Evolutionary conservation across 2,888 invertebrate species (phyloP), one percentile per base, ranked within the genome.

Genomic region (Lasioglossum zephyrum): DNA sequence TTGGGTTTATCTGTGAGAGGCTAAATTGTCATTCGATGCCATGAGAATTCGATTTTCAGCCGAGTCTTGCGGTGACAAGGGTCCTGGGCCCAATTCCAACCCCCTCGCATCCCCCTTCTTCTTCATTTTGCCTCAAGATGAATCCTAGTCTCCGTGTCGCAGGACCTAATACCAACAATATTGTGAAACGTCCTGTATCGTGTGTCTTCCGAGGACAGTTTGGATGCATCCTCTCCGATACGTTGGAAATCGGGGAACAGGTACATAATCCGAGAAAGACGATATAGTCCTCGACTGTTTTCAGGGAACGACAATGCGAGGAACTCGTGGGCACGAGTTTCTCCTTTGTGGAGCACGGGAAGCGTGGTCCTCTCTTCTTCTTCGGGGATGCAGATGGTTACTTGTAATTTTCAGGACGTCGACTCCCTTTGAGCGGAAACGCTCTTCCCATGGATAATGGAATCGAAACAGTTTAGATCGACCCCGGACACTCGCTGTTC

Each of bases 21-120:
- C 85, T 74, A 94, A 95, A 94, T 94, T 94, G 95, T 94, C 94
- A 95, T 94, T 93, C 93, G 94, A 95, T 95, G 94, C 94, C 93
- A 92, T 94, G 94, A 93, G 94, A 94, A 94, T 94, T 94, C 93
- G 93, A 94, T 94, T 94, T 93, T 93, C 90, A 90, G 89, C 84
- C 88, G 92, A 92, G 88, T 89, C 90, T 87, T 90, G 91, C 82
- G 89, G 91, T 91, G 91, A 91, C 90, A 77, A 90, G 91, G 92
- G 91, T 91, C 85, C 80, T 76, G 73, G 85, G 78, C 83, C 80
- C 77, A 78, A 13, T 26, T 63, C 60, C 57, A 36, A 77, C 53
- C 53, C 53, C 53, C 53, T 53, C 0, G 2, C 53, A 9, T 22
- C 53, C 53, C 53, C 53, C 8, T 22, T 53, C 39, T 18, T 63